Percentiles rank a stretch among this genome's conserved stretches.
Conservation (phyloP, 2,888 invertebrate genomes). For the Kryphioiulus occultus region DNA sequence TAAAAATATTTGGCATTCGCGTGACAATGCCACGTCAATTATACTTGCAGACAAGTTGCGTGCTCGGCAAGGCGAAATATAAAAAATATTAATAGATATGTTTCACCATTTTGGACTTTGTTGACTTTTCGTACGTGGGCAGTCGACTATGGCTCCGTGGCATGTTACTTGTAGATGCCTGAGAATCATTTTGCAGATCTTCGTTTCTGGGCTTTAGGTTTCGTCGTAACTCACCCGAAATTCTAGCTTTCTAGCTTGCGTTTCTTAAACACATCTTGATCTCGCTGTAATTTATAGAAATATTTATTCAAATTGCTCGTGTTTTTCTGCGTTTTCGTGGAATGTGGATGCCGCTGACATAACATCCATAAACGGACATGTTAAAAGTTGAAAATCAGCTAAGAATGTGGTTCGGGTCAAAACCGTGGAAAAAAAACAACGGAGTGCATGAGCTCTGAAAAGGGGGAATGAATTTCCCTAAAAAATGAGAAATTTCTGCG, state of each 20-base stretch:
- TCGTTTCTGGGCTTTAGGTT: not conserved
- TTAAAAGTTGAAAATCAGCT: not conserved
- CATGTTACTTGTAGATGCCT: not conserved
- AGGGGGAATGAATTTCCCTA: not conserved
- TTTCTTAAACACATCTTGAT: not conserved
- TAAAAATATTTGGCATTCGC: not conserved
- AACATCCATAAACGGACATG: conserved; percentile 19
- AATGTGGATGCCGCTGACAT: conserved; percentile 35
- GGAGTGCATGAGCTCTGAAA: not conserved
- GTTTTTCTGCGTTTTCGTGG: not conserved
- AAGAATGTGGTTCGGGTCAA: conserved; percentile 25
- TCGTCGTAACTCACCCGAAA: not conserved
- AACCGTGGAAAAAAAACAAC: not conserved
- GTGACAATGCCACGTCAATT: not conserved
- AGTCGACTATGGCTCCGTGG: not conserved
- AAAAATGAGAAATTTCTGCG: not conserved
- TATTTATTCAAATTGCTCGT: conserved; percentile 30
- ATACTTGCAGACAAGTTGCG: not conserved
- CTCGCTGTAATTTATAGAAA: not conserved
- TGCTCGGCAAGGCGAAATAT: not conserved
- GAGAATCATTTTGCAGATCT: not conserved
- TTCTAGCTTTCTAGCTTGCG: not conserved
- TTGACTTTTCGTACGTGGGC: not conserved
- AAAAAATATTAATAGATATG: conserved; percentile 30
- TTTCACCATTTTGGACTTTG: not conserved